These are phyloP conservation scores for Thrips palmi DNA, from an alignment of 1,140 invertebrate genomes.

Conservation along the genomic window DNA sequence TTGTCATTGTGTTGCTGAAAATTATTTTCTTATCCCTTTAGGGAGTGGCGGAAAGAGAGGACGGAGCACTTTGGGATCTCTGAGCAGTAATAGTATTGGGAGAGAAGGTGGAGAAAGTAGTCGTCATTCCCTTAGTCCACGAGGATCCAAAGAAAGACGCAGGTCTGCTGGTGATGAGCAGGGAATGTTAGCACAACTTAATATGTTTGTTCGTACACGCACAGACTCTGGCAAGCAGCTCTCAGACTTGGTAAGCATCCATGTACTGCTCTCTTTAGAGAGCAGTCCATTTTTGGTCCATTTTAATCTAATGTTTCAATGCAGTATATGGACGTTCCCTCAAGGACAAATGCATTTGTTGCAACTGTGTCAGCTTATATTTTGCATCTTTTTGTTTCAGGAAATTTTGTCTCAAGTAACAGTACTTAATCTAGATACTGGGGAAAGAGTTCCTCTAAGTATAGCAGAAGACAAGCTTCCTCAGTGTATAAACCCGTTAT, in stretches of 20 bases:
- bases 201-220: conserved; percentile 58
- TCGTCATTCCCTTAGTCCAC: conserved; percentile 17
- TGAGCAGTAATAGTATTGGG: conserved; percentile 30
- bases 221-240: conserved; percentile 70
- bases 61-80: too few species aligned
- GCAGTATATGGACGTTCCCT: too few species aligned
- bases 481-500: conserved; percentile 69
- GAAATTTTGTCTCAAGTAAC: conserved; percentile 85
- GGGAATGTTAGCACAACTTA: conserved; percentile 37
- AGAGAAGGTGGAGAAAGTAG: conserved; percentile 32
- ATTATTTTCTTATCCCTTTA: too few species aligned
- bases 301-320: too few species aligned
- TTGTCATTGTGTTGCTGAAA: too few species aligned
- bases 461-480: conserved; percentile 80
- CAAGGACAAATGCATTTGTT: too few species aligned
- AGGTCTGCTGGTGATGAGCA: conserved; percentile 54
- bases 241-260: conserved; percentile 44
- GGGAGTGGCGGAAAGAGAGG: too few species aligned
- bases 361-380: conserved; percentile 6
- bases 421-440: conserved; percentile 86
- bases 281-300: neutral
- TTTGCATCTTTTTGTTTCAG: conserved; percentile 21
- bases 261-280: neutral
- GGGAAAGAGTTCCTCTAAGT: conserved; percentile 70
- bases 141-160: conserved; percentile 38